Percentiles rank a stretch among this genome's conserved stretches.
phyloP scores from a whole-genome alignment of 2,888 invertebrate species.

The Ctena decussata region DNA sequence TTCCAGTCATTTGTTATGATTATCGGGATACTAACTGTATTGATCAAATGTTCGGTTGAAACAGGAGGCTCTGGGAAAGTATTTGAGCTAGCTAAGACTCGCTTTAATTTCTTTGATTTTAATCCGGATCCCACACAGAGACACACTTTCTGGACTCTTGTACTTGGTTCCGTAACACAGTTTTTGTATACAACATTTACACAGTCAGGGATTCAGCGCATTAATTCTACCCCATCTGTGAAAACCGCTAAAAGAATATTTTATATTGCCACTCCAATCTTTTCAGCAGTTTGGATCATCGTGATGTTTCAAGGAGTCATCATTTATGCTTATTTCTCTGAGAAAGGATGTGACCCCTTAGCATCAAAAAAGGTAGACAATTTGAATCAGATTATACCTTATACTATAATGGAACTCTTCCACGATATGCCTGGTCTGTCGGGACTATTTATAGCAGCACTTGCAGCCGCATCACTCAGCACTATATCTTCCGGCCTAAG shows the following conservation, averaged over 20 bases:
- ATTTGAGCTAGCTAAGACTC: background rate
- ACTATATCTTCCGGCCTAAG: too few species aligned
- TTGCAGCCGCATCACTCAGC: too few species aligned
- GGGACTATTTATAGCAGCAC: too few species aligned
- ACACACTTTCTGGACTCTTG: constrained; percentile 35
- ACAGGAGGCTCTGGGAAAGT: constrained; percentile 1
- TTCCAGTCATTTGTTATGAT: constrained; percentile 33
- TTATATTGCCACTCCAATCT: constrained; percentile 22
- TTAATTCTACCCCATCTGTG: constrained; percentile 18
- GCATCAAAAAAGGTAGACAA: constrained; percentile 29
- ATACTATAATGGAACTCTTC: constrained; percentile 37
- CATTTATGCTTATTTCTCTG: constrained; percentile 34
- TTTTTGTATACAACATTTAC: constrained; percentile 22
- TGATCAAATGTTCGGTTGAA: constrained; percentile 14
- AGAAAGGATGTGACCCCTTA: constrained; percentile 48
- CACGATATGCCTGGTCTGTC: too few species aligned
- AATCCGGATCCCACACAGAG: constrained; percentile 32
- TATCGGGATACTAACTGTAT: constrained; percentile 25
- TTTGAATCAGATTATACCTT: constrained; percentile 35
- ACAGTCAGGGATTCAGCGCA: constrained; percentile 29
- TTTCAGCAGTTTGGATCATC: constrained; percentile 3
- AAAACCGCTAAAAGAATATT: constrained; percentile 7
- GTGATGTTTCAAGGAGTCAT: constrained; percentile 23
- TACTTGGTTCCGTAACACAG: constrained; percentile 10
- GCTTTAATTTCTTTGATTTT: too few species aligned